Conservation (phyloP, 2,888 invertebrate species). For the Sphinx pinastri region DNA sequence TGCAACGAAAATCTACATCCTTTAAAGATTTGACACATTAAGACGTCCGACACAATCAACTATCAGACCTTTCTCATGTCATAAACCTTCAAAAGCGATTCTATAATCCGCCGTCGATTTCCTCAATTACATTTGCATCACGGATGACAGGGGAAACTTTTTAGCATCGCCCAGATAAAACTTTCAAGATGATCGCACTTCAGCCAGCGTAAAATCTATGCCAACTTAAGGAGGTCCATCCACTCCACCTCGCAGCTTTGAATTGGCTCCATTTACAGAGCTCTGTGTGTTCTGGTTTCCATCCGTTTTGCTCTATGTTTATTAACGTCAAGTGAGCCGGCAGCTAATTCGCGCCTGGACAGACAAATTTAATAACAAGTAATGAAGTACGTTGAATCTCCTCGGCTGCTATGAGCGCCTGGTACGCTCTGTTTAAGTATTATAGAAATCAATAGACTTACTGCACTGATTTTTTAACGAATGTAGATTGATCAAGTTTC, state of each 20-base stretch:
- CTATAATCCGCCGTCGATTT: constrained; percentile 12
- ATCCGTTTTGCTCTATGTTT: constrained; percentile 51
- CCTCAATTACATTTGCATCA: constrained; percentile 22
- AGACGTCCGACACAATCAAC: neutral
- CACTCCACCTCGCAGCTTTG: constrained; percentile 27
- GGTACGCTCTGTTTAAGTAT: constrained; percentile 29
- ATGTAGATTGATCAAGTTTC: neutral
- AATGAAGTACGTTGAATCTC: constrained; percentile 52
- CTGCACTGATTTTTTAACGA: neutral
- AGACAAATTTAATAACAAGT: constrained; percentile 72
- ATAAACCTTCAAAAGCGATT: constrained; percentile 10
- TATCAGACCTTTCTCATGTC: neutral
- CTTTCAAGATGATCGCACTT: constrained; percentile 59
- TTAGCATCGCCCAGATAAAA: constrained; percentile 54
- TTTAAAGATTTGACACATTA: too few relatives aligned
- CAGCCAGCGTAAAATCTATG: constrained; percentile 54
- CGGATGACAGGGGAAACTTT: constrained; percentile 10
- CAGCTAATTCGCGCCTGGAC: constrained; percentile 65
- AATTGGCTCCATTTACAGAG: constrained; percentile 7
- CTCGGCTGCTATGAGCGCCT: constrained; percentile 37
- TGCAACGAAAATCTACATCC: too few relatives aligned
- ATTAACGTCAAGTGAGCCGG: constrained; percentile 65
- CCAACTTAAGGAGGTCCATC: constrained; percentile 47
- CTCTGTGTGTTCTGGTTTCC: constrained; percentile 40
- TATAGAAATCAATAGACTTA: neutral